Evolutionary conservation across 2,888 invertebrate genomes (phyloP), one percentile per base, ranked within the genome.

Genomic region (Aspidapion aeneum): DNA sequence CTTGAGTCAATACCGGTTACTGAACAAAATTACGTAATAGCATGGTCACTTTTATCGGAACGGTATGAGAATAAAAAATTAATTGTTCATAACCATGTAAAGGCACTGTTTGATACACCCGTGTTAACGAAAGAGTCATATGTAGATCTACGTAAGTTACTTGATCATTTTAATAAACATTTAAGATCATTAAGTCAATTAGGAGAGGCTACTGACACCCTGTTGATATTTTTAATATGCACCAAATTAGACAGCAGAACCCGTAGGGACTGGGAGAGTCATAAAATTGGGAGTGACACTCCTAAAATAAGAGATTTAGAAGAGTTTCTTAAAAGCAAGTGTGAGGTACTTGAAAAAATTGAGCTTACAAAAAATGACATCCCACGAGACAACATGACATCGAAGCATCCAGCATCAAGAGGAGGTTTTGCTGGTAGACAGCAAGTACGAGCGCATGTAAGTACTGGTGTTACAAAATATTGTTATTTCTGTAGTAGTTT

Each of bases 221-320:
- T 65, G 2, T 56, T 66, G 54, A 58, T 66, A 56, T 58, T 65
- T 58, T 59, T 65, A 56, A 7, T 67, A n/a, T 18, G 48, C 7
- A 35, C 51, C 18, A 67, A 67, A 60, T 63, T 66, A 51, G 65
- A 67, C 49, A 55, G 50, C 21, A 19, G 56, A 17, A 63, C 63
- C 2, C 21, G 50, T n/a, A 55, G 60, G 2, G 65, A 65, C 7
- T 63, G 67, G 65, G 62, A 65, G 60, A 19, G 21, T 1, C 58
- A 21, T 67, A 57, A 50, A 35, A 5, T 49, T 21, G 12, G 20
- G 1, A 20, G 18, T 12, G 35, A 48, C 1, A 16, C 54, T 1
- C 64, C 64, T 5, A 64, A 21, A 19, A 17, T 64, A 22, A 20
- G 18, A 9, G 19, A 62, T 19, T 21, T 61, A 16, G 55, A 55